Conservation (phyloP, 2,797 vertebrate species). For the Lerista edwardsae region DNA sequence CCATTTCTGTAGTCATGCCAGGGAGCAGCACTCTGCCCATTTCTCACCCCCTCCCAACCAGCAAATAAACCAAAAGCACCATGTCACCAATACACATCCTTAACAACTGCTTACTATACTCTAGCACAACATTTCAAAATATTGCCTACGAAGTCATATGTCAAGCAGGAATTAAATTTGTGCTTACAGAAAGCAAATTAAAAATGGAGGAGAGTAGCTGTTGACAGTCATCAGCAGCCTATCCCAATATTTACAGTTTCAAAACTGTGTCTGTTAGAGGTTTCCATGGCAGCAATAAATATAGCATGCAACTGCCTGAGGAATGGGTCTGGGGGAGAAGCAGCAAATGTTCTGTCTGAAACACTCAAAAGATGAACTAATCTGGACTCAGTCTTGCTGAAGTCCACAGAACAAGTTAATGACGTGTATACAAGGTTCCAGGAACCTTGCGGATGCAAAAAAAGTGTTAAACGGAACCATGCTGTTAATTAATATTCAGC, state of each 20-base stretch:
- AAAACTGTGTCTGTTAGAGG: not conserved
- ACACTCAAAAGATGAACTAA: not conserved
- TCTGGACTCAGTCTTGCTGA: not conserved
- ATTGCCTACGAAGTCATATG: not conserved
- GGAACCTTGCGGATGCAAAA: too few species aligned
- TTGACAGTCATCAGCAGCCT: conserved; percentile 4
- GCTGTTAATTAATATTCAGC: too few species aligned
- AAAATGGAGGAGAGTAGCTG: not conserved
- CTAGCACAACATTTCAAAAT: not conserved
- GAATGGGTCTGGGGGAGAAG: not conserved
- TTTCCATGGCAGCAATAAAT: conserved; percentile 5
- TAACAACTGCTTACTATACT: not conserved
- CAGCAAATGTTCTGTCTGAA: not conserved
- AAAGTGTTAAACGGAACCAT: too few species aligned
- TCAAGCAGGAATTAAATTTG: not conserved
- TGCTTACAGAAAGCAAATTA: not conserved
- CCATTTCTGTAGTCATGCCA: too few species aligned
- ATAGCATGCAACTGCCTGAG: not conserved
- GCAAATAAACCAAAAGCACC: conserved; percentile 13
- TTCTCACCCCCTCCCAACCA: not conserved
- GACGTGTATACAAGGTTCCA: too few species aligned
- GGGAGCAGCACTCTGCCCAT: not conserved
- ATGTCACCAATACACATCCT: not conserved
- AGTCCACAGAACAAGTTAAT: not conserved
- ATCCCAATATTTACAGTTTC: conserved; percentile 19